Evolutionary conservation across 1,140 invertebrate genomes (phyloP).

Genomic region (Achatina immaculata): DNA sequence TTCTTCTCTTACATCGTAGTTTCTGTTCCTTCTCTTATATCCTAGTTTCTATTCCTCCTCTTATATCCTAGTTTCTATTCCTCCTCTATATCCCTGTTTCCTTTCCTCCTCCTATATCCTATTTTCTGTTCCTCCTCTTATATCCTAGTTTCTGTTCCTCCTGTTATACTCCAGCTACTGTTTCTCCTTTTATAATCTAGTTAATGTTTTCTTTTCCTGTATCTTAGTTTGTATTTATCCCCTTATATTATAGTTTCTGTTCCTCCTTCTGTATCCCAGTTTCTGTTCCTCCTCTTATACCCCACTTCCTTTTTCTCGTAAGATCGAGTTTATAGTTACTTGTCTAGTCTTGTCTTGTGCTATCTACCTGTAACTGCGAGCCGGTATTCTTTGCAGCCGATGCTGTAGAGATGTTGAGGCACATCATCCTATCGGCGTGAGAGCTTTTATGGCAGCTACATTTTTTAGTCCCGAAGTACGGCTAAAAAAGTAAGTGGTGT

Average conservation of each 20-base stretch:
- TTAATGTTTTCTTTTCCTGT: not conserved
- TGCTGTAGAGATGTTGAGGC: no score
- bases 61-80: not conserved
- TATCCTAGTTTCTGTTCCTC: not conserved
- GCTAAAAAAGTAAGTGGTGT: no score
- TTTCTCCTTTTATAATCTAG: not conserved
- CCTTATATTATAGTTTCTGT: not conserved
- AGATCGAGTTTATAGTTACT: no score
- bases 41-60: not conserved
- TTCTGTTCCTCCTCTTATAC: not conserved
- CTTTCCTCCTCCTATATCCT: not conserved
- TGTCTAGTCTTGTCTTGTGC: no score
- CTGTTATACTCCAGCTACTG: not conserved
- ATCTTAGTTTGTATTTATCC: not conserved
- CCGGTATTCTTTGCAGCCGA: no score
- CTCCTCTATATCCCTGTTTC: not conserved
- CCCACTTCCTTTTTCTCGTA: constrained; percentile 5
- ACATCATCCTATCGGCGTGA: no score
- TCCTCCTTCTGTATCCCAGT: no score
- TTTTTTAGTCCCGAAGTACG: no score
- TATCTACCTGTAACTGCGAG: no score
- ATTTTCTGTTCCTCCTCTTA: constrained; percentile 2
- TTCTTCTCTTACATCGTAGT: not conserved
- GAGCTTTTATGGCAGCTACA: no score
- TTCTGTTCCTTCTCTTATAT: not conserved